A percentile compares a stretch with the other conserved stretches of the same genome.
These are phyloP conservation scores for Glaucidium brasilianum DNA, from an alignment of 2,113 vertebrate species.

Conservation along the genomic window DNA sequence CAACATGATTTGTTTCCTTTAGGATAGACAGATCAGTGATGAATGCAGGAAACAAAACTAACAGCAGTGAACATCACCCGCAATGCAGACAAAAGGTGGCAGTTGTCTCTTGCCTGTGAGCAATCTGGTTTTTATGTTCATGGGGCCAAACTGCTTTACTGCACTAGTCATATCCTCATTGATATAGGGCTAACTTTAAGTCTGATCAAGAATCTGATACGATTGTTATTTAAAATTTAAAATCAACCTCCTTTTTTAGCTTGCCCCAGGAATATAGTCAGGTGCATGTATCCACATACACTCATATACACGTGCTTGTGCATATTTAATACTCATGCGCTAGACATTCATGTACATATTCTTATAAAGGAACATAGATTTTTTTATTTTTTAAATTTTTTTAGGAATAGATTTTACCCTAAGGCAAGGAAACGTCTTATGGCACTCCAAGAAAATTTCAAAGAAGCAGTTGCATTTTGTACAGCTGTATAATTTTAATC, in stretches of 20 bases:
- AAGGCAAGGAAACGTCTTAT: not conserved
- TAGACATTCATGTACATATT: fast-evolving
- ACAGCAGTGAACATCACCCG: not conserved
- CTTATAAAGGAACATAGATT: not conserved
- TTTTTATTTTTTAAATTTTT: not conserved
- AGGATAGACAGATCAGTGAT: not conserved
- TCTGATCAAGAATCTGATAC: not conserved
- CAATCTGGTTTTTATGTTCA: not conserved
- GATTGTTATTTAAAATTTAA: not conserved
- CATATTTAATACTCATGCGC: fast-evolving
- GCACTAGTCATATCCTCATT: not conserved
- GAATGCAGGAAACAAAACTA: not conserved
- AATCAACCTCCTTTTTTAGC: not conserved
- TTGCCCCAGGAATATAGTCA: not conserved
- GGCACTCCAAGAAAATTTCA: not conserved
- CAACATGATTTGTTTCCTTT: not conserved
- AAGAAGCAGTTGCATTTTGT: not conserved
- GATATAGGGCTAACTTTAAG: not conserved
- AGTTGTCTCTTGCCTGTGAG: not conserved
- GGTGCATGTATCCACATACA: fast-evolving
- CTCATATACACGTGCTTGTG: fast-evolving
- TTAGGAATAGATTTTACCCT: not conserved
- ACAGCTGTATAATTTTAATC: not conserved
- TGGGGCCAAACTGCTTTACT: not conserved
- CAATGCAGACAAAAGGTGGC: not conserved